phyloP scores from a whole-genome alignment of 1,140 invertebrate species.

The Bombus picipes region DNA sequence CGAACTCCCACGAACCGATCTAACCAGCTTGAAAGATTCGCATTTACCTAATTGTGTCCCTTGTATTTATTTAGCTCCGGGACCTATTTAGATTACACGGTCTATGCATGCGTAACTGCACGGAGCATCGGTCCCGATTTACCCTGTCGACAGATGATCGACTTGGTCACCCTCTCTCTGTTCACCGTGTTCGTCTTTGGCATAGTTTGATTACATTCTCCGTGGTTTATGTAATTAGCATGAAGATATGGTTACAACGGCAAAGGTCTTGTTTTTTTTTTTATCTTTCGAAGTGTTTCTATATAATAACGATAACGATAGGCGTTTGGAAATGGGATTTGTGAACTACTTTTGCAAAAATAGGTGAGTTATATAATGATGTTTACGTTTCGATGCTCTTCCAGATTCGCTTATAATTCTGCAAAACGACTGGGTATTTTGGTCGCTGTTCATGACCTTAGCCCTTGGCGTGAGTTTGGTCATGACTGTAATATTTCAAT shows the following conservation, averaged over 20 bases:
- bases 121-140: conserved; percentile 11
- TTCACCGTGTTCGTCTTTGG: conserved; percentile 3
- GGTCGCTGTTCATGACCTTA: conserved; percentile 84
- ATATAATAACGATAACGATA: too few relatives aligned
- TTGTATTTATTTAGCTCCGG: conserved; percentile 78
- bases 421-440: conserved; percentile 85
- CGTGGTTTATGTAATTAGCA: not conserved
- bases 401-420: conserved; percentile 61
- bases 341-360: too few relatives aligned
- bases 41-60: conserved; percentile 81
- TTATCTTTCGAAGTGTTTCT: not conserved
- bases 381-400: not conserved
- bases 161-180: conserved; percentile 23
- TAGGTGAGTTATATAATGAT: too few relatives aligned
- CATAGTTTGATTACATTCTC: conserved; percentile 2
- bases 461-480: conserved; percentile 76
- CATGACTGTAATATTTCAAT: conserved; percentile 77
- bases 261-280: not conserved
- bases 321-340: too few relatives aligned
- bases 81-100: conserved; percentile 76
- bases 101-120: conserved; percentile 52
- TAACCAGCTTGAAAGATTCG: conserved; percentile 78
- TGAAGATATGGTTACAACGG: not conserved
- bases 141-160: conserved; percentile 54
- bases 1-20: conserved; percentile 65